A percentile compares a stretch with the other conserved stretches of the same genome.
phyloP scores from a whole-genome alignment of 2,888 invertebrate genomes.

The Stramonita haemastoma region DNA sequence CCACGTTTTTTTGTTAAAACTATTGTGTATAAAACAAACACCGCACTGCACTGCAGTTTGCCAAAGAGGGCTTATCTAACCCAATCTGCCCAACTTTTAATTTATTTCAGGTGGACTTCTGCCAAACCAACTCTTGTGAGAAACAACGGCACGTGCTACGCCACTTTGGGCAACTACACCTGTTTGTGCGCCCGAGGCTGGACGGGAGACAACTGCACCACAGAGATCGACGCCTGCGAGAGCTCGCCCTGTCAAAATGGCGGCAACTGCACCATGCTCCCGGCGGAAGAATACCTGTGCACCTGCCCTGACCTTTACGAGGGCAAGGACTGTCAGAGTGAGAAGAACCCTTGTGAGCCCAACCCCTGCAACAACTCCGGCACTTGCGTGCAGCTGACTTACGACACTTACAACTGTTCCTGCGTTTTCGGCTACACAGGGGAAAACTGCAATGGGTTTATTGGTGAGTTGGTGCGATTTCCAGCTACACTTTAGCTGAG shows the following conservation, averaged over 20 bases:
- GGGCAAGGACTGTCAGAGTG: slow-evolving; percentile 36
- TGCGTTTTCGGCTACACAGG: neutral
- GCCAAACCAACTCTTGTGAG: slow-evolving; percentile 27
- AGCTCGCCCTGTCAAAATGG: slow-evolving; percentile 44
- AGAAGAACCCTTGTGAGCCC: slow-evolving; percentile 30
- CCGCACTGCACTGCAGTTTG: no score
- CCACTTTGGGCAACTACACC: slow-evolving; percentile 19
- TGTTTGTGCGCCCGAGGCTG: slow-evolving; percentile 34
- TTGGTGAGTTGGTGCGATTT: neutral
- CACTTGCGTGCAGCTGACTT: neutral
- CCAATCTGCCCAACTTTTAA: neutral
- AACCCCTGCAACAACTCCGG: slow-evolving; percentile 45
- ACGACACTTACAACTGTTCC: slow-evolving; percentile 23
- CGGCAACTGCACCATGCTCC: slow-evolving; percentile 35
- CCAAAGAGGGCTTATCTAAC: no score
- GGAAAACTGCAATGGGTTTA: neutral
- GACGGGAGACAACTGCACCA: slow-evolving; percentile 36
- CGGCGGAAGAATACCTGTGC: slow-evolving; percentile 21
- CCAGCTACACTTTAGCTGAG: no score
- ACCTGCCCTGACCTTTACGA: slow-evolving; percentile 30
- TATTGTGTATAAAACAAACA: no score
- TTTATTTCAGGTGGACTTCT: slow-evolving; percentile 39
- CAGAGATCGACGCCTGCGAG: slow-evolving; percentile 39
- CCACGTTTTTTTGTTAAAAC: no score
- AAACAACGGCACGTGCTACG: slow-evolving; percentile 22